Conservation (phyloP, 2,888 invertebrate species). For the Philonicus albiceps region DNA sequence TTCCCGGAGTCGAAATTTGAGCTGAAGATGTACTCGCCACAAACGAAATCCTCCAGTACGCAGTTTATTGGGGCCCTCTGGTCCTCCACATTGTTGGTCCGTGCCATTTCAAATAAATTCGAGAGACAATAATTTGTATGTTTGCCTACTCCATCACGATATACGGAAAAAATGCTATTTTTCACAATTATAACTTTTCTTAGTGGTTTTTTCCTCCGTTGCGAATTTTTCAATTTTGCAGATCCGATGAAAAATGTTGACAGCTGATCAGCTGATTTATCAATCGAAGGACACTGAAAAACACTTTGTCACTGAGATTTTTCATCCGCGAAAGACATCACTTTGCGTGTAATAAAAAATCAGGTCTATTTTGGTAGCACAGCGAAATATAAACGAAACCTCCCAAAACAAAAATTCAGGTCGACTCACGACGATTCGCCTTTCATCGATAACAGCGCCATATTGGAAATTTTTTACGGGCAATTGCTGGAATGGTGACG, state of each 20-base stretch:
- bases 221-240: neutral
- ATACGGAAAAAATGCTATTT: neutral
- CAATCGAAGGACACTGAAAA: neutral
- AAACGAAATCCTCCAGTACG: conserved; percentile 63
- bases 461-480: neutral
- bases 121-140: neutral
- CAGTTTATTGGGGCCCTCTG: neutral
- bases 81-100: neutral
- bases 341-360: neutral
- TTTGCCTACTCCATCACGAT: neutral
- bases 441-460: conserved; percentile 9
- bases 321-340: neutral
- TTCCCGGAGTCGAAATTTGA: conserved; percentile 93
- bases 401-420: neutral
- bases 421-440: neutral
- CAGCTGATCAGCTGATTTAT: neutral
- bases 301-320: neutral
- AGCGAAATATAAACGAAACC: neutral
- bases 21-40: conserved; percentile 81
- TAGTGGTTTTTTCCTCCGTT: neutral
- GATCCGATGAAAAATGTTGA: neutral
- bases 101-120: neutral
- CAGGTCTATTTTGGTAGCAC: neutral
- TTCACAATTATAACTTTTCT: neutral
- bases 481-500: conserved; percentile 1